Percentiles rank a stretch among this genome's conserved stretches.
Conservation (phyloP, 2,797 vertebrate species). For the Denticeps clupeoides region DNA sequence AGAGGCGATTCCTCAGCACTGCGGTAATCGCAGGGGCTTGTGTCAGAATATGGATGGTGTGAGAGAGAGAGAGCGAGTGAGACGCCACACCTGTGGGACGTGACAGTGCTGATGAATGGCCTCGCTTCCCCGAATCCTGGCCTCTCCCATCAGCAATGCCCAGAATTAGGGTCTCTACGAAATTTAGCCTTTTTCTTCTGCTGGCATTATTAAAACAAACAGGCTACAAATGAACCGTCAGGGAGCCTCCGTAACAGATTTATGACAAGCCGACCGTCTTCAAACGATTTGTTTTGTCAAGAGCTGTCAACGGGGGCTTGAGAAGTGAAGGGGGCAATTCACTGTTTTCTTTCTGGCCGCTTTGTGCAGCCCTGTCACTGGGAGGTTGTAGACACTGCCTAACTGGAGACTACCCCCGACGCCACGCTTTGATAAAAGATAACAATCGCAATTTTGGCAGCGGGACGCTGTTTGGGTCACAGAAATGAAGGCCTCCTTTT, state of each 20-base stretch:
- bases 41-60: slow-evolving; percentile 24
- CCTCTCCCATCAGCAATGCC: no score
- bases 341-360: slow-evolving; percentile 26
- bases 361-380: slow-evolving; percentile 34
- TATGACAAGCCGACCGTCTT: no score
- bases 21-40: slow-evolving; percentile 19
- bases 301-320: no score
- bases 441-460: slow-evolving; percentile 51
- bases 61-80: slow-evolving; percentile 20
- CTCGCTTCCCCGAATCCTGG: no score
- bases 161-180: no score
- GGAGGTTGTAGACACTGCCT: background rate
- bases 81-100: slow-evolving; percentile 27
- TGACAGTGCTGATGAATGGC: slow-evolving; percentile 25
- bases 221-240: no score
- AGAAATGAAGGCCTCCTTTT: slow-evolving; percentile 33
- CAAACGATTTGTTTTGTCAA: background rate
- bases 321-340: no score
- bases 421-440: slow-evolving; percentile 41
- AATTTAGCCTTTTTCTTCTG: no score
- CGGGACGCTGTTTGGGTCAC: slow-evolving; percentile 38
- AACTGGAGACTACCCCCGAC: slow-evolving; percentile 20
- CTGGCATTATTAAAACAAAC: no score
- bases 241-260: no score
- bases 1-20: slow-evolving; percentile 19